Base-by-base conservation (phyloP, 2,113 vertebrate species). In the Pelecanus crispus region DNA sequence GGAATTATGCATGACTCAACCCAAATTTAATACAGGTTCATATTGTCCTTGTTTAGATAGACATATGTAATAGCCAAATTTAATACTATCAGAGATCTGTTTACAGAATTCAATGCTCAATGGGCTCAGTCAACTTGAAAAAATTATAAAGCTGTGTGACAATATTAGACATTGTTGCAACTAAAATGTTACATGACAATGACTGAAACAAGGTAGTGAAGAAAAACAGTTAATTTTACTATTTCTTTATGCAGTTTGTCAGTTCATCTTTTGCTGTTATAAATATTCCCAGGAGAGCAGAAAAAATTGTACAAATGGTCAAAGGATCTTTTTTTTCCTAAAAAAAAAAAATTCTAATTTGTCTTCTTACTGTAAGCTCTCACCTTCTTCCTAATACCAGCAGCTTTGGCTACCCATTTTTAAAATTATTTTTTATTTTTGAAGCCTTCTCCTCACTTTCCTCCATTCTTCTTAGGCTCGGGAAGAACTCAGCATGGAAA, bases 31-130 rank as follows among this genome's bases (percentile, higher is more conserved):
- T 92, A 86, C 55, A 86, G 58, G 61, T 80, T 92, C 92, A 36
- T 74, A 83, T 31, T 86, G 45, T 74, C 44, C 82, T 83, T 90
- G 79, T 96, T 96, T 86, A 94, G 79, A 95, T 78, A 75, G 77
- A 94, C 63, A 74, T 86, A 92, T 74, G 55, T 81, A 94, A 83
- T 26, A 94, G 50, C 13, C 38, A 88, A 70, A 93, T 93, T 78
- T 73, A 95, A 86, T 73, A 94, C 53, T 5, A 18, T 28, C 90
- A 86, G 58, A 77, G 67, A 86, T 74, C 74, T 90, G 36, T 62
- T 85, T 55, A 74, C 34, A 88, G 63, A 91, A 93, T 92, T 92
- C 82, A 94, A 22, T 63, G 80, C 42, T 92, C 79, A 82, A 11
- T 81, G 56, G 56, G 58, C 26, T 94, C 71, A 83, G 79, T 59